Conservation (phyloP, 2,797 vertebrate species). For the Alca torda region DNA sequence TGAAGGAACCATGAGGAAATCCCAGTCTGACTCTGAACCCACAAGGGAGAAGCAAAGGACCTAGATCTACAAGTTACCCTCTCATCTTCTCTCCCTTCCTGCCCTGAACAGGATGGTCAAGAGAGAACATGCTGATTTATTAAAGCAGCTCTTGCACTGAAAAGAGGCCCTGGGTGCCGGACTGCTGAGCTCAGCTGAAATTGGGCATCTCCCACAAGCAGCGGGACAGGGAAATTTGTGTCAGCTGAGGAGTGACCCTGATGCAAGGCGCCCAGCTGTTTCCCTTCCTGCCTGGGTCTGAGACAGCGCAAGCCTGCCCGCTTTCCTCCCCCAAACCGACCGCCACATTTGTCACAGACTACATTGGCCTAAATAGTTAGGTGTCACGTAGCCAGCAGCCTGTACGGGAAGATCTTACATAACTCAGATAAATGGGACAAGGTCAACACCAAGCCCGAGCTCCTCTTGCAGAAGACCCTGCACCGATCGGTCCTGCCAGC, state of each 20-base stretch:
- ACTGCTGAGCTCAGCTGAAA: slow-evolving; percentile 65
- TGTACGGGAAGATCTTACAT: slow-evolving; percentile 36
- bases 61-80: neutral
- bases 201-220: slow-evolving; percentile 55
- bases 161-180: slow-evolving; percentile 43
- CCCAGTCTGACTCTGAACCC: neutral
- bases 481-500: neutral
- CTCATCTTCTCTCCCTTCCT: neutral
- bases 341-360: slow-evolving; percentile 60
- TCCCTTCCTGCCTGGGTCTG: slow-evolving; percentile 8
- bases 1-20: neutral
- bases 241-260: slow-evolving; percentile 52
- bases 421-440: slow-evolving; percentile 55
- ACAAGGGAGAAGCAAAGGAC: neutral
- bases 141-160: slow-evolving; percentile 7
- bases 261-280: slow-evolving; percentile 41
- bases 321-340: slow-evolving; percentile 21
- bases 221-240: slow-evolving; percentile 11
- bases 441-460: neutral
- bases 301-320: neutral
- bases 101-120: slow-evolving; percentile 6
- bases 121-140: slow-evolving; percentile 39
- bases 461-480: neutral
- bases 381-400: slow-evolving; percentile 42
- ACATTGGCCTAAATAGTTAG: slow-evolving; percentile 41